Evolutionary conservation across 2,797 vertebrate genomes (phyloP).

Genomic region (Limnodromus scolopaceus): DNA sequence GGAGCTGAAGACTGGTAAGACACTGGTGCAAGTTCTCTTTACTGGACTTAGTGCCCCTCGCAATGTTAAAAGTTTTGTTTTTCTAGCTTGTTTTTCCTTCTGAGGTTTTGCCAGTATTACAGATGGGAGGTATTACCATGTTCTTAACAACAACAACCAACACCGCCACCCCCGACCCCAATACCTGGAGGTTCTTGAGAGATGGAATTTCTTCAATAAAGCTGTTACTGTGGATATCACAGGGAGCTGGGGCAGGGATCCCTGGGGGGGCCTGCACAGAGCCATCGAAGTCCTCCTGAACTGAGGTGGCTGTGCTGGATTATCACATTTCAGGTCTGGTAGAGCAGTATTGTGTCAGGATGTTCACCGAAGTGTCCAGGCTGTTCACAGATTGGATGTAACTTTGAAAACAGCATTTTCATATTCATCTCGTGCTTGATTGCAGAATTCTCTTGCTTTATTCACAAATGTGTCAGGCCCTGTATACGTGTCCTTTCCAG

Average conservation of each 20-base stretch:
- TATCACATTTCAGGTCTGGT: rapidly evolving
- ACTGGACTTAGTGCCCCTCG: neutral
- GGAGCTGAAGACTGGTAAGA: neutral
- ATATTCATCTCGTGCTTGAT: neutral
- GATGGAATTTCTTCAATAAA: neutral
- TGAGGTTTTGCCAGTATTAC: neutral
- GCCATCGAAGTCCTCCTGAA: neutral
- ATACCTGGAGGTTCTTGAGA: neutral
- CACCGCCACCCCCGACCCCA: rapidly evolving
- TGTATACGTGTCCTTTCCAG: neutral
- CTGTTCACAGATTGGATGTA: neutral
- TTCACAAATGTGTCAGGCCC: neutral
- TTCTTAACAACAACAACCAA: neutral
- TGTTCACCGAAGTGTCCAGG: neutral
- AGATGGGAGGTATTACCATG: neutral
- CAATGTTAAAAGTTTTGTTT: neutral
- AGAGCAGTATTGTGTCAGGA: neutral
- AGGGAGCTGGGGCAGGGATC: neutral
- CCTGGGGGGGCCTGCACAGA: neutral
- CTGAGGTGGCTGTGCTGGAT: neutral
- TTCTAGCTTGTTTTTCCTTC: neutral
- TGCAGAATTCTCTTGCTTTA: neutral
- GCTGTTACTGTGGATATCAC: neutral
- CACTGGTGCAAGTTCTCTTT: neutral
- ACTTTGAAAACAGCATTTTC: neutral